Conservation (phyloP, 2,888 invertebrate species). For the Tipula lateralis region DNA sequence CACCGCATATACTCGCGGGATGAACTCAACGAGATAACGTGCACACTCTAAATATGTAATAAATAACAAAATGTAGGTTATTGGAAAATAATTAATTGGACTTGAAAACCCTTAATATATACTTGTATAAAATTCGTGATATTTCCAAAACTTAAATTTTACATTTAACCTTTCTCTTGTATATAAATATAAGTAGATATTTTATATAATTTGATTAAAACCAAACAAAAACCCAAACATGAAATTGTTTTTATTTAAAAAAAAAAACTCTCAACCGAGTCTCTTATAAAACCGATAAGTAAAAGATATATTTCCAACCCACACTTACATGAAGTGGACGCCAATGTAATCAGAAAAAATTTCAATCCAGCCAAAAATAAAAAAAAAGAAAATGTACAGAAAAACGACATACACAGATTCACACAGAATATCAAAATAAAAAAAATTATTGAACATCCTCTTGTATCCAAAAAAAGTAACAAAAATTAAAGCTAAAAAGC, state of each 20-base stretch:
- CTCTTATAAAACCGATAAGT: background rate
- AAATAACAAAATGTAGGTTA: background rate
- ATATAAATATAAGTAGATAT: no score
- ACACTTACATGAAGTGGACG: constrained; percentile 9
- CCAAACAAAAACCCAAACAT: background rate
- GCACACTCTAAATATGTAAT: background rate
- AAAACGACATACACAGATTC: background rate
- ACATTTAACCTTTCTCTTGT: background rate
- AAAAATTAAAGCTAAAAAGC: constrained; percentile 16
- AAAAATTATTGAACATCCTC: background rate
- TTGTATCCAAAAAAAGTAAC: constrained; percentile 2
- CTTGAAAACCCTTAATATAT: background rate
- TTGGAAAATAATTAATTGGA: background rate
- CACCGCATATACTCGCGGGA: background rate
- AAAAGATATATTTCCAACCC: background rate
- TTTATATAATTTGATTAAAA: constrained; percentile 19
- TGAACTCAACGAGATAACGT: background rate
- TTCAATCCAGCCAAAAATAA: background rate
- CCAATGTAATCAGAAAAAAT: background rate
- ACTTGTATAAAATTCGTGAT: background rate
- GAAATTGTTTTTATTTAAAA: background rate
- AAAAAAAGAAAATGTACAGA: background rate
- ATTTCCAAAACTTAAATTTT: background rate
- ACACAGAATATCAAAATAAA: background rate
- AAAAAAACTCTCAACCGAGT: background rate